A percentile compares a stretch with the other conserved stretches of the same genome.
phyloP scores from a whole-genome alignment of 2,113 vertebrate genomes.

The Oplegnathus fasciatus region DNA sequence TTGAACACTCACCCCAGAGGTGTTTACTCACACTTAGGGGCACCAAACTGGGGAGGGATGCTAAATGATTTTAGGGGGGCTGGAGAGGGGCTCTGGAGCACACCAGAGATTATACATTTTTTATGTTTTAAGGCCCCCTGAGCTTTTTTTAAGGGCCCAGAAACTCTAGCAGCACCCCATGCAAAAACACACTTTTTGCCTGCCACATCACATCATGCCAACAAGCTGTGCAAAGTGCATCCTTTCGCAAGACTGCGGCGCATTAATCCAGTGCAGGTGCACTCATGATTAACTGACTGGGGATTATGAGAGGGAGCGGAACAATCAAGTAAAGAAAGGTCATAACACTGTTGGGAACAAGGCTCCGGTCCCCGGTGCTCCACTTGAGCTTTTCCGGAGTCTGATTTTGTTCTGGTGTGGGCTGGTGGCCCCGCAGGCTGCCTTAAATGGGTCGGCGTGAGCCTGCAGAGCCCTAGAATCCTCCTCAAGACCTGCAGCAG shows the following conservation, averaged over 20 bases:
- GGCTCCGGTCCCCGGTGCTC: conserved; percentile 29
- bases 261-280: conserved; percentile 65
- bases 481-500: conserved; percentile 52
- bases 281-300: conserved; percentile 66
- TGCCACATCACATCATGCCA: conserved; percentile 41
- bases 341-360: conserved; percentile 67
- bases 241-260: conserved; percentile 25
- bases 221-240: conserved; percentile 46
- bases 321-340: conserved; percentile 78
- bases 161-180: background rate
- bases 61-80: conserved; percentile 22
- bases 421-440: conserved; percentile 48
- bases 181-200: background rate
- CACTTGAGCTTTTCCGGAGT: conserved; percentile 49
- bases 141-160: background rate
- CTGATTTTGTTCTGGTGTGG: conserved; percentile 52
- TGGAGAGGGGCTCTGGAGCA: conserved; percentile 6
- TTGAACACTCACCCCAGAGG: conserved; percentile 13
- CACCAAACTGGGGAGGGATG: conserved; percentile 10
- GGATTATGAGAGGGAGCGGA: conserved; percentile 66
- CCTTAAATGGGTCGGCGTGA: conserved; percentile 62
- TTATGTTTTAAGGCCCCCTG: background rate
- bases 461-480: conserved; percentile 45
- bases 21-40: conserved; percentile 20
- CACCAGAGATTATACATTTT: background rate